Evolutionary conservation across 2,113 vertebrate genomes (phyloP), one percentile per base, ranked within the genome.

Genomic region (Penelope pileata): DNA sequence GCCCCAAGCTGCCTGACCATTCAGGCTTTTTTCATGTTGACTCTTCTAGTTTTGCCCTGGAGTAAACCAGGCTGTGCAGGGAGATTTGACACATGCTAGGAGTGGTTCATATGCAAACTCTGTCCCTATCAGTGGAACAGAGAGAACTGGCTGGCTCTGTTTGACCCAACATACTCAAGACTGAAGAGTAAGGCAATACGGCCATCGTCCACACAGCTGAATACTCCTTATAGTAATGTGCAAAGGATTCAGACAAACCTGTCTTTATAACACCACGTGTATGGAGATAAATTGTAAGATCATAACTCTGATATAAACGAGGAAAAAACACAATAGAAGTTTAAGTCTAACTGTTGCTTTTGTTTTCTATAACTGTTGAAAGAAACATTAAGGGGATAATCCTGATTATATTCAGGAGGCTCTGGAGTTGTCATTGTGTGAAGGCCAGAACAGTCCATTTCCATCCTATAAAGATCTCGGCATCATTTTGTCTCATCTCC

Each of bases 191-290:
- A 81, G 56, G 51, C 51, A 70, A 19, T 8, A 6, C 6, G 72
- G 15, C 7, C 23, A 3, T 48, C n/a, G 47, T 29, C 40, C 5
- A 1, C 34, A 6, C 22, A 34, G 26, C 63, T 24, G 36, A 32
- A 42, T 12, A 7, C 6, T 7, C 6, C 8, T 3, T 1, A 0
- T 9, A 24, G n/a, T 34, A 47, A 45, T 1, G 8, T 83, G 54
- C 51, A 45, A 80, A 60, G 10, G 32, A 18, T n/a, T 83, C 50
- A 45, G 67, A 42, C 5, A 26, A 47, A 36, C 0, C 0, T 8
- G 3, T 53, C 24, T 16, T 62, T 58, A 6, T 45, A n/a, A 26
- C 74, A 29, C 12, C 8, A 27, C 5, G 13, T 15, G 3, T 11
- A 30, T 3, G 30, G 68, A 75, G 12, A 21, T 68, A 64, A 19